phyloP scores from a whole-genome alignment of 92 coral and sea anemone species.

The Palythoa grandiflora region DNA sequence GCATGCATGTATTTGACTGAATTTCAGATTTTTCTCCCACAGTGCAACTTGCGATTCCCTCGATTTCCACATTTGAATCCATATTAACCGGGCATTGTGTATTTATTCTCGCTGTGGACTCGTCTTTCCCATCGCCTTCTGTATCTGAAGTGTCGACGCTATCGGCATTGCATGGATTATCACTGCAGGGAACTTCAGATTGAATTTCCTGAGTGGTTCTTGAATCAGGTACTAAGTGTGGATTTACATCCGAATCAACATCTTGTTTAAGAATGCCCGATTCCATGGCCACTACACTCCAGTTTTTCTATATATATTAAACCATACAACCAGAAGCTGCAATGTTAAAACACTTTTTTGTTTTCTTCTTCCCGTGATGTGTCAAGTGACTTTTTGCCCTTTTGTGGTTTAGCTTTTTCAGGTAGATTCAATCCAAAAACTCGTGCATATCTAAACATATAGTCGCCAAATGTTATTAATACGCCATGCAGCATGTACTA shows the following conservation, averaged over 20 bases:
- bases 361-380: background rate
- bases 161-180: background rate
- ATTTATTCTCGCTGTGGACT: background rate
- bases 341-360: background rate
- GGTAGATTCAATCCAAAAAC: background rate
- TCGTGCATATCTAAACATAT: background rate
- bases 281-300: constrained; percentile 22
- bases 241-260: background rate
- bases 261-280: background rate
- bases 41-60: background rate
- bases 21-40: background rate
- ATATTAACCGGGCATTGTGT: background rate
- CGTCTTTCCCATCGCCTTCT: background rate
- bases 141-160: background rate
- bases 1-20: background rate
- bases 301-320: background rate
- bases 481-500: background rate
- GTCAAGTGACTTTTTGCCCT: background rate
- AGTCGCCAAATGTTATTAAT: background rate
- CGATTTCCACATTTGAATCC: background rate
- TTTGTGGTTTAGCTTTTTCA: background rate
- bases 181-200: background rate
- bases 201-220: background rate
- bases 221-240: background rate
- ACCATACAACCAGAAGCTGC: background rate